Evolutionary conservation across 2,888 invertebrate genomes (phyloP), one percentile per base, ranked within the genome.

Genomic region (Lasioglossum villosulum): DNA sequence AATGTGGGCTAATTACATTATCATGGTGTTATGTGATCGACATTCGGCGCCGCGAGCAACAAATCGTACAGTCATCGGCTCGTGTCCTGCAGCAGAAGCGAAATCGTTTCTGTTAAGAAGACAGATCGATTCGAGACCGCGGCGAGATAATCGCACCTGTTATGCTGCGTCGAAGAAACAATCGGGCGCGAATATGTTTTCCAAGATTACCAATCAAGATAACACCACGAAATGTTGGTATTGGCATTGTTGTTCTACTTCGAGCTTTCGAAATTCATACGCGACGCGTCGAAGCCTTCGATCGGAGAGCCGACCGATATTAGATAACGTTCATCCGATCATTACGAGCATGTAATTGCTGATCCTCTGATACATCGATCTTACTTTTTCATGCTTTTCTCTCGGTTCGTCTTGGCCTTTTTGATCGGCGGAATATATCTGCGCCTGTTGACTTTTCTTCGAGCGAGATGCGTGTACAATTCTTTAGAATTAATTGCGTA

Each of bases 291-390:
- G 75, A 30, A 30, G 16, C 45, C 79, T 73, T 37, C 77, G 75
- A 80, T 80, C 81, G 78, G 42, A 70, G 75, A 79, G 81, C 80
- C 74, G 72, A 56, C 42, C 66, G 86, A 87, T 90, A 80, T 75
- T 88, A 89, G 89, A 90, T 90, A 90, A 88, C 87, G 74, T 37
- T 71, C 34, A 34, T 66, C 34, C 87, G 82, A 76, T 87, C 86
- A 90, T 90, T 88, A 88, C 87, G 79, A 80, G 83, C 85, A 66
- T 86, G 89, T 90, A 90, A 90, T 90, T 90, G 84, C 90, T 89
- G 89, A 90, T 90, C 87, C 72, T 63, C 80, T 76, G 90, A 90
- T 90, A 90, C 74, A 79, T 73, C 82, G 73, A 34, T 75, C 75
- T 78, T 66, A 52, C 59, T 34, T 72, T 78, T 88, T 80, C 70